Conservation (phyloP, 1,140 invertebrate species). For the Gryon sp. region DNA sequence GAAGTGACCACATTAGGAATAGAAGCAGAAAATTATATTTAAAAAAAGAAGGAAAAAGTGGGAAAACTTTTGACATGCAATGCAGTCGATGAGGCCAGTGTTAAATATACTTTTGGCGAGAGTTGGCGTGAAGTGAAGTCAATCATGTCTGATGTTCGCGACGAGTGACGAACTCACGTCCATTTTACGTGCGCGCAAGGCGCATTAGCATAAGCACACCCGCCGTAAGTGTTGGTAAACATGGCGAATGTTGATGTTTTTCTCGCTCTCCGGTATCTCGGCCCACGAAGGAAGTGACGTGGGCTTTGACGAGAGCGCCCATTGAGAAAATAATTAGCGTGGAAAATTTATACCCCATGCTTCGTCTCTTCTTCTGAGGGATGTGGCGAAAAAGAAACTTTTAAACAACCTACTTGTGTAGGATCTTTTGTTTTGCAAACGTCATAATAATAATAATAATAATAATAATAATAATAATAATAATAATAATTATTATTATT, state of each 20-base stretch:
- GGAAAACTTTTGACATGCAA: not conserved
- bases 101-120: slow-evolving; percentile 59
- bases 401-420: too few relatives aligned
- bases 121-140: slow-evolving; percentile 35
- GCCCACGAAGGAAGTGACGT: slow-evolving; percentile 17
- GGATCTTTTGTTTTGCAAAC: too few relatives aligned
- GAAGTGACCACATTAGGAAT: too few relatives aligned
- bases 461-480: too few relatives aligned
- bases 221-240: slow-evolving; percentile 49
- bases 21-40: too few relatives aligned
- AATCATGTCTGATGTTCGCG: slow-evolving; percentile 38
- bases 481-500: too few relatives aligned
- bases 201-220: slow-evolving; percentile 54
- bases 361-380: too few relatives aligned
- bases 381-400: too few relatives aligned
- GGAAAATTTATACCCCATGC: slow-evolving; percentile 7
- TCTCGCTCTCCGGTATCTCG: not conserved
- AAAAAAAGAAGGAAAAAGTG: not conserved
- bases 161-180: slow-evolving; percentile 42
- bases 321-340: slow-evolving; percentile 23
- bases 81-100: slow-evolving; percentile 41
- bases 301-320: not conserved
- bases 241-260: slow-evolving; percentile 29
- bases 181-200: slow-evolving; percentile 22
- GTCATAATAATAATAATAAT: too few relatives aligned